A percentile compares a stretch with the other conserved stretches of the same genome.
phyloP scores from a whole-genome alignment of 2,113 vertebrate species.

The Cyanistes caeruleus region DNA sequence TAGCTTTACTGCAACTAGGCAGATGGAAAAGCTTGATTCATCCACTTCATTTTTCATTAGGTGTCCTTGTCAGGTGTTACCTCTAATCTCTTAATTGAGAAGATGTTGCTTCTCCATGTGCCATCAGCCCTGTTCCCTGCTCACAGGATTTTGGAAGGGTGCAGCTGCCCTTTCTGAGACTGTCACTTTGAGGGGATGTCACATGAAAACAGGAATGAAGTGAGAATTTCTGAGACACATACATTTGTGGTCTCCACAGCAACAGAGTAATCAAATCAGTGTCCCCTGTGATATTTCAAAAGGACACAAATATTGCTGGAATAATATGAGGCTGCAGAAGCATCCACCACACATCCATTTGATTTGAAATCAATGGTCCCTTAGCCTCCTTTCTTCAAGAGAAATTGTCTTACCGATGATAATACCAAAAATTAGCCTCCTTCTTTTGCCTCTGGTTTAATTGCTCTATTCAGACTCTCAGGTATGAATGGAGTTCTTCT shows the following conservation, averaged over 20 bases:
- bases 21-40: neutral
- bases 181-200: neutral
- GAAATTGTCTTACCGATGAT: neutral
- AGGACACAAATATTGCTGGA: neutral
- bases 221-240: neutral
- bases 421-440: neutral
- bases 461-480: neutral
- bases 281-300: neutral
- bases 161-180: neutral
- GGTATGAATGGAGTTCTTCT: neutral
- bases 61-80: neutral
- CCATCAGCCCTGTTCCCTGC: neutral
- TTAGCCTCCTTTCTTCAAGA: neutral
- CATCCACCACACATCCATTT: neutral
- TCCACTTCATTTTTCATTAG: neutral
- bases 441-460: neutral
- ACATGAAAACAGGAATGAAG: neutral
- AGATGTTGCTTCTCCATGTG: neutral
- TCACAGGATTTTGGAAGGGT: neutral
- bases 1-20: neutral
- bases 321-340: neutral
- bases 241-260: neutral
- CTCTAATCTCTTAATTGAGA: neutral
- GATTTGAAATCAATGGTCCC: neutral
- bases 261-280: neutral